Evolutionary conservation across 35 echinoderm and acorn worm genomes (phyloP).

Genomic region (Heliocidaris tuberculata): DNA sequence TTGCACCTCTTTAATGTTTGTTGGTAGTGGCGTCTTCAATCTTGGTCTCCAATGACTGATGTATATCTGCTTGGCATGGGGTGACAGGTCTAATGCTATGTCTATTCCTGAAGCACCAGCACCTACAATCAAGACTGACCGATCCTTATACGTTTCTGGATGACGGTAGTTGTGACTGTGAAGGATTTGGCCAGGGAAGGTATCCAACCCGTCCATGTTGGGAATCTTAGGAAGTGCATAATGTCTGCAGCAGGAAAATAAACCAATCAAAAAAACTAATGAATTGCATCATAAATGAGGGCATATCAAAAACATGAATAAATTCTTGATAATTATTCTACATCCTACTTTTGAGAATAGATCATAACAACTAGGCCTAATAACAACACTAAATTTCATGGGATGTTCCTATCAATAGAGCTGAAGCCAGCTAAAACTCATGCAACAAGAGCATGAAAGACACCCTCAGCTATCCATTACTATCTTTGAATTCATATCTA

Average conservation of each 20-base stretch:
- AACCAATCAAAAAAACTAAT: neutral
- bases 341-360: no score
- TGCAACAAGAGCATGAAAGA: no score
- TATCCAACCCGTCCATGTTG: conserved; percentile 60
- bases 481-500: no score
- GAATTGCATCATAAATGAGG: no score
- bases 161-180: conserved; percentile 86
- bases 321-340: neutral
- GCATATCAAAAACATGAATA: neutral
- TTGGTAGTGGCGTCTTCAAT: conserved; percentile 44
- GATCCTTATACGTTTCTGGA: conserved; percentile 66
- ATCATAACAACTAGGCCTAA: no score
- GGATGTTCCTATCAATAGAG: no score
- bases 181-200: conserved; percentile 62
- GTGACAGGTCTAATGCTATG: conserved; percentile 66
- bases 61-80: conserved; percentile 56
- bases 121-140: conserved; percentile 68
- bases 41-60: conserved; percentile 63
- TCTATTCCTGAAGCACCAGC: conserved; percentile 80
- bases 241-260: conserved; percentile 60
- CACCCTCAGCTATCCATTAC: no score
- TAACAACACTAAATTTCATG: no score
- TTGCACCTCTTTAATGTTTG: conserved; percentile 57
- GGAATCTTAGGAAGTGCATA: conserved; percentile 77
- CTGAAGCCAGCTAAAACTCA: no score